phyloP scores from a whole-genome alignment of 1,140 invertebrate species.

The Drosophila sulfurigaster region DNA sequence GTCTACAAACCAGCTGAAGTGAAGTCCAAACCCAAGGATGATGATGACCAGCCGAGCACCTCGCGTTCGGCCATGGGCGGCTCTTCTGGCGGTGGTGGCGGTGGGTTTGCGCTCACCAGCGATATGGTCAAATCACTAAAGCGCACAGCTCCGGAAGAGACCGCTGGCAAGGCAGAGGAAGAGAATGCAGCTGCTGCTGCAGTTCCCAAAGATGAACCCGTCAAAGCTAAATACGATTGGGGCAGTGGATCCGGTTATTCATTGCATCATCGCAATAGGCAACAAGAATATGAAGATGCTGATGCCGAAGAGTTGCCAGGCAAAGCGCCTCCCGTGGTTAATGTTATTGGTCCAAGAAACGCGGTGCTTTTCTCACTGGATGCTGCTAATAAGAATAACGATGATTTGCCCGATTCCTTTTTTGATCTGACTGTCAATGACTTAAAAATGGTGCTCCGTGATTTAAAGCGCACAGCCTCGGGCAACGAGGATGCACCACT shows the following conservation, averaged over 20 bases:
- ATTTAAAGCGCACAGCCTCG: constrained; percentile 88
- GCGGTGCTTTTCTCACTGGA: constrained; percentile 90
- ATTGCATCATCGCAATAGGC: constrained; percentile 36
- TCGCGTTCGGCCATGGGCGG: constrained; percentile 57
- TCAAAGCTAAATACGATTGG: constrained; percentile 72
- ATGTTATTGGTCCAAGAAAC: constrained; percentile 88
- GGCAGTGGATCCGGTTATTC: constrained; percentile 69
- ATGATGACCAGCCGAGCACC: constrained; percentile 60
- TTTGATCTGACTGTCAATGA: constrained; percentile 93
- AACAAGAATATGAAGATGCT: constrained; percentile 24
- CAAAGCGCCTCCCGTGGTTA: constrained; percentile 57
- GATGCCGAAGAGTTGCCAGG: constrained; percentile 42
- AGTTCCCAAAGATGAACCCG: constrained; percentile 31
- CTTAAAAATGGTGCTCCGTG: constrained; percentile 89
- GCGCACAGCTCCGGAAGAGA: constrained; percentile 48
- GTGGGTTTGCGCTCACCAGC: constrained; percentile 74
- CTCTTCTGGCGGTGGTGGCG: constrained; percentile 35
- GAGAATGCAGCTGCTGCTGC: not conserved
- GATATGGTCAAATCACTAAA: constrained; percentile 74
- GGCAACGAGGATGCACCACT: constrained; percentile 89
- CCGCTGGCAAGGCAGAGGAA: not conserved
- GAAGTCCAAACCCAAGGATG: constrained; percentile 25
- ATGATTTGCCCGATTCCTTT: constrained; percentile 92
- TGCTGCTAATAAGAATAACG: constrained; percentile 85
- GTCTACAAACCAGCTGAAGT: constrained; percentile 67